phyloP scores from a whole-genome alignment of 2,113 vertebrate genomes.

The Xenopus laevis region DNA sequence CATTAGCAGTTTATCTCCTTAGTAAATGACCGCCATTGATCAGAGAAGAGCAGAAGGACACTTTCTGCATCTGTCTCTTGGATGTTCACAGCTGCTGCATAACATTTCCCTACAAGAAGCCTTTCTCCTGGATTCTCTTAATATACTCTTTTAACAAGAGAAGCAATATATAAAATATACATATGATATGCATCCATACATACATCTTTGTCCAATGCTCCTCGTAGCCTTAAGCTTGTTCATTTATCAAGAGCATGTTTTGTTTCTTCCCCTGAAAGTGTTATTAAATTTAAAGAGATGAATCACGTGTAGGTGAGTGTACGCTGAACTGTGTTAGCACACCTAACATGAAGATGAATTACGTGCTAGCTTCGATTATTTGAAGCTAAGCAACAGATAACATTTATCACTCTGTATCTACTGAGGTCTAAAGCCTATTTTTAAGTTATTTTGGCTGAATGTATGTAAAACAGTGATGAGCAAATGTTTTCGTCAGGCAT shows the following conservation, averaged over 20 bases:
- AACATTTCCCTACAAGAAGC: no score
- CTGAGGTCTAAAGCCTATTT: no score
- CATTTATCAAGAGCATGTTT: slow-evolving; percentile 32
- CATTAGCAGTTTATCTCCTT: no score
- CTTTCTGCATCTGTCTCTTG: no score
- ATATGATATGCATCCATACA: slow-evolving; percentile 28
- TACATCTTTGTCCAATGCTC: slow-evolving; percentile 27
- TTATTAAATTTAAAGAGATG: slow-evolving; percentile 36
- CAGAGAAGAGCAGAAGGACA: no score
- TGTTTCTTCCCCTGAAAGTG: slow-evolving; percentile 19
- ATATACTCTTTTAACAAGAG: background rate
- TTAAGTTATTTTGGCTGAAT: no score
- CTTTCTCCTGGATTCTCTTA: background rate
- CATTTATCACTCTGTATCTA: background rate
- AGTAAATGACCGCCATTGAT: no score
- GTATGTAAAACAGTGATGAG: no score
- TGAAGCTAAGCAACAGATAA: background rate
- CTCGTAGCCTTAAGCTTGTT: slow-evolving; percentile 33
- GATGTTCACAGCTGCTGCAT: no score
- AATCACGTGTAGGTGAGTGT: slow-evolving; percentile 17
- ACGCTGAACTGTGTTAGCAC: background rate
- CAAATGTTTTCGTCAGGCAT: no score
- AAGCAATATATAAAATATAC: slow-evolving; percentile 12
- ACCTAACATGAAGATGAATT: slow-evolving; percentile 19
- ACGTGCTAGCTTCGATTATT: background rate